Percentiles rank a stretch among this genome's conserved stretches.
Conservation (phyloP, 2,113 vertebrate species). For the Nesospiza acunhae region DNA sequence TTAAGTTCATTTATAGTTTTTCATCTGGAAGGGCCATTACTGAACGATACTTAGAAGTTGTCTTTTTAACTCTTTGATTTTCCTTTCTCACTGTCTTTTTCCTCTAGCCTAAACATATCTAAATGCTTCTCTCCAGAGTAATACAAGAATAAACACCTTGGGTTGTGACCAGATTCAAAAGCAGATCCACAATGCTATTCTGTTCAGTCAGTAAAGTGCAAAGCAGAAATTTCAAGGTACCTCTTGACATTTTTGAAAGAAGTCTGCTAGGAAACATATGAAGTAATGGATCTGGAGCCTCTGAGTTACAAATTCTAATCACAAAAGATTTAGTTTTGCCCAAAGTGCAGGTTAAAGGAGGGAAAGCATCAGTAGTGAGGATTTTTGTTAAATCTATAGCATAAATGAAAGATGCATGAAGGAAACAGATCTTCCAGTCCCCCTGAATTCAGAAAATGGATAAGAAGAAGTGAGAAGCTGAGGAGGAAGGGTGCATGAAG, state of each 20-base stretch:
- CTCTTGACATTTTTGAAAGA: background rate
- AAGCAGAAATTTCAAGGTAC: background rate
- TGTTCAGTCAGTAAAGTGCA: background rate
- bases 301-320: background rate
- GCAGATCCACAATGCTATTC: background rate
- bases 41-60: background rate
- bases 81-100: background rate
- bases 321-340: background rate
- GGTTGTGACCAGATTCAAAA: background rate
- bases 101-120: background rate
- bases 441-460: background rate
- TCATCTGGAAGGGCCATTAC: background rate
- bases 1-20: background rate
- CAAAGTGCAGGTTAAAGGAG: background rate
- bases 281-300: background rate
- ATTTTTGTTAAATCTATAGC: background rate
- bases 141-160: background rate
- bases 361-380: background rate
- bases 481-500: background rate
- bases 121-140: background rate
- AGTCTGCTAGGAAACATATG: background rate
- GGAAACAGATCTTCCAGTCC: background rate
- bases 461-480: background rate
- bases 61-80: background rate
- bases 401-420: background rate